Base-by-base conservation (phyloP, 2,888 invertebrate genomes). In the Perdita meconis region DNA sequence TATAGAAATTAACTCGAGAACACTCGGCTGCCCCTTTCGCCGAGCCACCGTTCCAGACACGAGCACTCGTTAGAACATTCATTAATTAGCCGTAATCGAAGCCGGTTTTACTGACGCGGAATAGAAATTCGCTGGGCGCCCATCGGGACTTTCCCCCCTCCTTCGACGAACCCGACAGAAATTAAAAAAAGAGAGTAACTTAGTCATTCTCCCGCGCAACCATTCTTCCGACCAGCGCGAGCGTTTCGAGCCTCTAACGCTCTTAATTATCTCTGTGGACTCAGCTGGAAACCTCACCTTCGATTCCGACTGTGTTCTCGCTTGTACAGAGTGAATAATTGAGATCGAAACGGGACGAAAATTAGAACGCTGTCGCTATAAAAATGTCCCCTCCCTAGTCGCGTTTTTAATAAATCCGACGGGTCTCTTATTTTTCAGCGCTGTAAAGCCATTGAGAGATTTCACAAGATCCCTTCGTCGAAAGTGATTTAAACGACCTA, bases 1-100 rank as follows among this genome's bases (percentile, higher is more conserved):
- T 73, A 84, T 84, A 85, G 84, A 84, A 84, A 84, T 84, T 84
- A 84, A 84, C 79, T 86, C 79, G 81, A 84, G 84, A 84, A 84
- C 86, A 78, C 84, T 84, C 81, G 81, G 69, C 78, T 83, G 81
- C 76, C 84, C 79, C 85, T 83, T 81, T 83, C 77, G 78, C 76
- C 69, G 56, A 69, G 61, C 55, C 69, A 76, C 69, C 69, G 64
- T 77, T 79, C 70, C 78, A 78, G 83, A 83, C 81, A 67, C 81
- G 78, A 81, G 83, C 81, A 85, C 83, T 84, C 84, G 78, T 85
- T 84, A 83, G 71, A 80, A 75, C 81, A 74, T 81, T 82, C 78
- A 82, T 84, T 84, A 84, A 84, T 84, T 84, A 84, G 81, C 71
- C 57, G 81, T 84, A 84, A 84, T 84, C 84, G 85, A 84, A 83